phyloP scores from a whole-genome alignment of 1,140 invertebrate species.

The honey bee (Apis mellifera) region Amel_HAv3.1 CM009940.2:7935001-7935500 shows the following conservation, averaged over 20 bases:
- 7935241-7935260: not conserved
- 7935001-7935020: constrained; percentile 45
- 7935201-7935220: not conserved
- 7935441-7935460: constrained; percentile 72
- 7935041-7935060: not conserved
- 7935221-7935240: not conserved
- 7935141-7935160: too few species aligned
- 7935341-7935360: constrained; percentile 50
- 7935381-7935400: constrained; percentile 62
- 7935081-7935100: not conserved
- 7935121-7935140: too few species aligned
- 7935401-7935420: constrained; percentile 62
- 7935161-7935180: too few species aligned
- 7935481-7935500: constrained; percentile 70
- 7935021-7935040: not conserved
- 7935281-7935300: constrained; percentile 16
- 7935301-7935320: not conserved
- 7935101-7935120: too few species aligned
- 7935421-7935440: constrained; percentile 73
- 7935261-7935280: not conserved
- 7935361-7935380: constrained; percentile 49
- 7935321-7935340: not conserved
- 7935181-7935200: not conserved
- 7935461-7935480: constrained; percentile 77
- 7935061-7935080: not conserved